Conservation (phyloP, 1,140 invertebrate genomes). For the Hycleus phaleratus region DNA sequence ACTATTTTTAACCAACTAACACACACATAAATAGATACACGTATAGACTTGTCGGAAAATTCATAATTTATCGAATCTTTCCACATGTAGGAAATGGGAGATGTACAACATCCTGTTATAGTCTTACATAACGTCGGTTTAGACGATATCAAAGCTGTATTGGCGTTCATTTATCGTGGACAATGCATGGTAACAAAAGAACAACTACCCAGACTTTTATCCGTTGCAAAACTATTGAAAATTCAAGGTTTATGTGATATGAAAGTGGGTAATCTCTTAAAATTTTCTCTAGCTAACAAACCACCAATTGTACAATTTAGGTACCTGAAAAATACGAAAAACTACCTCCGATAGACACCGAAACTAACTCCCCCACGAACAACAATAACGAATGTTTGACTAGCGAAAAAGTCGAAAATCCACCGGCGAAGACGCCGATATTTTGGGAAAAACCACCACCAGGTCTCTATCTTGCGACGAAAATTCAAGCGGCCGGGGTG, state of each 20-base stretch:
- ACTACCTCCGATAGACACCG: conserved; percentile 4
- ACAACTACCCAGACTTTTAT: conserved; percentile 70
- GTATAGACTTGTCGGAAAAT: background rate
- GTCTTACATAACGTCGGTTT: conserved; percentile 74
- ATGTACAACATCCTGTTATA: conserved; percentile 67
- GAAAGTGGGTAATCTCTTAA: conserved; percentile 46
- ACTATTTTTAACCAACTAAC: conserved; percentile 9
- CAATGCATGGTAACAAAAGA: conserved; percentile 82
- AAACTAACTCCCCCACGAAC: background rate
- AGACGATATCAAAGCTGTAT: conserved; percentile 68
- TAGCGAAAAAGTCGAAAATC: no score
- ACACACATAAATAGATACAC: background rate
- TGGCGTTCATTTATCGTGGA: conserved; percentile 88
- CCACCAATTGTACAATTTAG: conserved; percentile 1
- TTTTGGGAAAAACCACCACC: no score
- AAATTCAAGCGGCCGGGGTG: no score
- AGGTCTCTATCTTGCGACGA: background rate
- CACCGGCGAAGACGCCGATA: no score
- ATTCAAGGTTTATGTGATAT: conserved; percentile 81
- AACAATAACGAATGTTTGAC: no score
- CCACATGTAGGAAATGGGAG: conserved; percentile 24
- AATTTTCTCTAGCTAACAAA: background rate
- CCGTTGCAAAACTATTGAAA: conserved; percentile 74
- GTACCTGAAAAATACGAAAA: conserved; percentile 13
- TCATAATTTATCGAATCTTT: conserved; percentile 1